These are phyloP conservation scores for Lithosia quadra DNA, from an alignment of 2,888 invertebrate genomes.

Conservation along the genomic window DNA sequence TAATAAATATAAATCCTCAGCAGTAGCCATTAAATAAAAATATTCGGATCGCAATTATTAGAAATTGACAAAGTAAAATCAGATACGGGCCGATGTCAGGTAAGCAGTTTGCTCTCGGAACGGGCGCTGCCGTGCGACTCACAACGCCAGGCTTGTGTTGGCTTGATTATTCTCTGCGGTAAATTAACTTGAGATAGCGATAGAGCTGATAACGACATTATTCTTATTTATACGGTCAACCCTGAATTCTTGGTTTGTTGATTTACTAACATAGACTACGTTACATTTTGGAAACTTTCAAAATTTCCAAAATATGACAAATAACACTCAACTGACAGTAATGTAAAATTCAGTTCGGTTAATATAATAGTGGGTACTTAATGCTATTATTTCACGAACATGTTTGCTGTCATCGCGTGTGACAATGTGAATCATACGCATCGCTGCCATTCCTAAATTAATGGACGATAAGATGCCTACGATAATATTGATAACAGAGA, in stretches of 20 bases:
- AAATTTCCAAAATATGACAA: background rate
- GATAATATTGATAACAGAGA: constrained; percentile 60
- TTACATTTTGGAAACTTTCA: constrained; percentile 1
- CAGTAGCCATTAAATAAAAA: constrained; percentile 54
- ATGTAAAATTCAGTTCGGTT: background rate
- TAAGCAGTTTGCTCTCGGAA: constrained; percentile 70
- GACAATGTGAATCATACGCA: constrained; percentile 42
- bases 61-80: constrained; percentile 69
- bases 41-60: constrained; percentile 67
- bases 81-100: constrained; percentile 70
- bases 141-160: constrained; percentile 62
- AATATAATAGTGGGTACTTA: background rate
- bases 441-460: constrained; percentile 48
- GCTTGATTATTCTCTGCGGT: constrained; percentile 76
- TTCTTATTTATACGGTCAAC: constrained; percentile 58
- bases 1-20: constrained; percentile 61
- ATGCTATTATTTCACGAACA: constrained; percentile 23
- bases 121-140: constrained; percentile 69
- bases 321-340: background rate
- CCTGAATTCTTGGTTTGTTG: constrained; percentile 26
- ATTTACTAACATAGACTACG: constrained; percentile 2
- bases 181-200: constrained; percentile 84
- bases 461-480: constrained; percentile 62
- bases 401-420: constrained; percentile 25
- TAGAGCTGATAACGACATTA: constrained; percentile 77